These are phyloP conservation scores for Lophotriccus pileatus DNA, from an alignment of 2,797 vertebrate genomes.

Conservation along the genomic window DNA sequence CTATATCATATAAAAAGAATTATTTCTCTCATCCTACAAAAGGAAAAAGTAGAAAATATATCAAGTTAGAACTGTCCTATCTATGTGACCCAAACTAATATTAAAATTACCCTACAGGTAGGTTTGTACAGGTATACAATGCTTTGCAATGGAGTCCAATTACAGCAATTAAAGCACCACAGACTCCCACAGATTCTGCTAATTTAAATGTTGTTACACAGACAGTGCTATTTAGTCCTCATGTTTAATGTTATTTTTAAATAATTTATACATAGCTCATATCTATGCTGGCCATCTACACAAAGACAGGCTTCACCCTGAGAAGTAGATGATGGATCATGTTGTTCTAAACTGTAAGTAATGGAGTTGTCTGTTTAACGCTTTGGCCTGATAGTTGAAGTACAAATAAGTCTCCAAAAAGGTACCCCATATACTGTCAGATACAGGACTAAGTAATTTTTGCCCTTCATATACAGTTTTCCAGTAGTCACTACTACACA, in stretches of 20 bases:
- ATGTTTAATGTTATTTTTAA: background rate
- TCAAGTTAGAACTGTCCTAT: background rate
- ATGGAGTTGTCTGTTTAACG: background rate
- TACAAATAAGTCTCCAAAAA: background rate
- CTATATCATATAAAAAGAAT: background rate
- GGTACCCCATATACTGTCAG: background rate
- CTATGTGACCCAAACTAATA: background rate
- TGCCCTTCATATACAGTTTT: background rate
- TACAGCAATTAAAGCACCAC: background rate
- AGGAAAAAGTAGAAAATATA: background rate
- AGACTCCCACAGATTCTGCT: background rate
- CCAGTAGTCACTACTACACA: background rate
- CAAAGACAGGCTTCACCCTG: background rate
- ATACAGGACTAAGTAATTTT: background rate
- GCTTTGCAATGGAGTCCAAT: background rate
- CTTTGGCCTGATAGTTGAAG: background rate
- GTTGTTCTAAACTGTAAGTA: background rate
- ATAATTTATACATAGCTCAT: background rate
- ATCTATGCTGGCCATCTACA: background rate
- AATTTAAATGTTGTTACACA: background rate
- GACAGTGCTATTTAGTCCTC: background rate
- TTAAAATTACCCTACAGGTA: background rate
- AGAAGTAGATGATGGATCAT: background rate
- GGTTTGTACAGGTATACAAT: background rate
- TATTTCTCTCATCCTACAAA: background rate